Base-by-base conservation (phyloP, 2,888 invertebrate species). In the Ennomos quercinarius region DNA sequence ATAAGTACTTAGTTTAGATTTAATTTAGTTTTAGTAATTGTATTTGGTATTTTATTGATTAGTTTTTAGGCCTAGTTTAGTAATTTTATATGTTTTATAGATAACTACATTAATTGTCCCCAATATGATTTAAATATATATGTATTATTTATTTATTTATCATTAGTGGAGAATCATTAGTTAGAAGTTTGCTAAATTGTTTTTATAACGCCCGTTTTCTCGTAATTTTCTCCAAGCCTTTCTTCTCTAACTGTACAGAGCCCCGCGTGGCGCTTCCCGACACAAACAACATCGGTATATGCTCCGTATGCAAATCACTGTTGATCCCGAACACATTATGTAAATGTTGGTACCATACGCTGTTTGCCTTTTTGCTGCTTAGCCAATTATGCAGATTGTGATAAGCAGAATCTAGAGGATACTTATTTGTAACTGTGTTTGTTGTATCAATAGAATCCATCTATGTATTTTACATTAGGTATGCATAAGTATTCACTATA, bases 371-470 rank as follows among this genome's bases (percentile, higher is more conserved):
- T 55, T 52, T 51, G 51, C 55, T 55, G 50, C 45, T 45, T 52
- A 45, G 52, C 52, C 61, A 64, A 58, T 64, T 61, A 64, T 64
- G 64, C 45, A 49, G 50, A 58, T 57, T 57, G 17, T 51, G 49
- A 43, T 43, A 37, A 54, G 49, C 39, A 40, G 39, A 44, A 58
- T 58, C 55, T 49, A 48, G 36, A 40, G 35, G 42, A 48, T 38
- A 41, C 55, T 50, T 42, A 43, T 51, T 52, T 42, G 38, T 50
- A 35, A 45, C 51, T 47, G 57, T 39, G 38, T 48, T 51, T 57
- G 41, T 12, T 41, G 42, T 34, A 37, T 48, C 42, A 36, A 53
- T 13, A 10, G 17, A 38, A 12, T 8, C 3, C 17, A 17, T 17
- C 17, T 17, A 17, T 17, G 17, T 17, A 43, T 38, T 51, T 51